Conservation (phyloP, 1,140 invertebrate genomes). For the Cecropterus lyciades region DNA sequence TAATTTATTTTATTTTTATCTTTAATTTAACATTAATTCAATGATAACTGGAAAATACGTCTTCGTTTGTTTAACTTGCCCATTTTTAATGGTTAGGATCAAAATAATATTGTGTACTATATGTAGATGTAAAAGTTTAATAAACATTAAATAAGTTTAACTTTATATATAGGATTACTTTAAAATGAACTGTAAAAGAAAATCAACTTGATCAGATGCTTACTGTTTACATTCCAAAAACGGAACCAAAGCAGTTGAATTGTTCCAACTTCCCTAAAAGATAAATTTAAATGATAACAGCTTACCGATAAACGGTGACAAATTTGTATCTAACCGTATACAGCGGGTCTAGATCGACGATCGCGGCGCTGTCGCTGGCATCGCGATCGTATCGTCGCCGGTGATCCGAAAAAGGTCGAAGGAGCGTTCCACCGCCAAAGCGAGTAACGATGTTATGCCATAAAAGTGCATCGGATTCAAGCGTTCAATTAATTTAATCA, state of each 20-base stretch:
- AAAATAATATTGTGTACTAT: too few species aligned
- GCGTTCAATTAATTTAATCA: conserved; percentile 74
- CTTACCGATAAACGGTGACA: conserved; percentile 19
- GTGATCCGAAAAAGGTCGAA: conserved; percentile 27
- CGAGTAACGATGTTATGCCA: conserved; percentile 44
- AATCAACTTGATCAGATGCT: background rate
- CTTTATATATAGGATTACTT: too few species aligned
- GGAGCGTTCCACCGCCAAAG: conserved; percentile 27
- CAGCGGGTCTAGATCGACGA: conserved; percentile 18
- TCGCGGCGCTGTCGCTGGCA: conserved; percentile 22
- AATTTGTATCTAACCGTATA: conserved; percentile 32
- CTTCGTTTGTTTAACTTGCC: too few species aligned
- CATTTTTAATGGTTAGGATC: too few species aligned
- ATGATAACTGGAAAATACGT: too few species aligned
- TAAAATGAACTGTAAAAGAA: too few species aligned
- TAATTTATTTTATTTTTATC: too few species aligned
- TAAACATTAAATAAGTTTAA: too few species aligned
- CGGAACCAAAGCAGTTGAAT: background rate
- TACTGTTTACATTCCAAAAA: background rate
- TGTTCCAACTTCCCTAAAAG: background rate
- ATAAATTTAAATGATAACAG: conserved; percentile 4
- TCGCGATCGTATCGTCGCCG: conserved; percentile 31
- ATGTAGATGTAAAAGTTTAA: too few species aligned
- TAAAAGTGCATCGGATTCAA: conserved; percentile 66
- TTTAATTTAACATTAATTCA: too few species aligned